Evolutionary conservation across 2,113 vertebrate species (phyloP).

Genomic region (Numida meleagris): DNA sequence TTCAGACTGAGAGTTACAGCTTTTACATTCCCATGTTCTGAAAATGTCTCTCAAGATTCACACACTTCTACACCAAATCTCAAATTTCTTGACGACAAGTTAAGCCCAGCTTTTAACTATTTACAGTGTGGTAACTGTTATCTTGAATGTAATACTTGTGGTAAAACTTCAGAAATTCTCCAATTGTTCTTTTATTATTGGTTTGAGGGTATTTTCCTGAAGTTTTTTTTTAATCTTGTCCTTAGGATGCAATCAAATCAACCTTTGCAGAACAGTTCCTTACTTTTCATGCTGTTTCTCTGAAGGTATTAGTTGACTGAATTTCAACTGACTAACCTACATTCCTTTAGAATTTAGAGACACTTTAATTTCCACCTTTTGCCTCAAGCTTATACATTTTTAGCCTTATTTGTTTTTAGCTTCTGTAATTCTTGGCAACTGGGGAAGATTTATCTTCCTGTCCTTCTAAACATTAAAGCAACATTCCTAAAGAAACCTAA

Average conservation of each 20-base stretch:
- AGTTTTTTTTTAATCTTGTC: background rate
- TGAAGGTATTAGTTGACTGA: conserved; percentile 35
- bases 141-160: background rate
- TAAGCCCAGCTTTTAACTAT: background rate
- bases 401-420: background rate
- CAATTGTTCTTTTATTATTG: background rate
- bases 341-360: conserved; percentile 23
- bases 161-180: background rate
- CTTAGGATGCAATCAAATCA: conserved; percentile 21
- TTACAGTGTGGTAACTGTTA: background rate
- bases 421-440: conserved; percentile 1
- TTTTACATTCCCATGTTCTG: background rate
- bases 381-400: conserved; percentile 12
- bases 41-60: background rate
- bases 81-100: background rate
- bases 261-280: background rate
- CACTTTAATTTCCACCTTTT: conserved; percentile 37
- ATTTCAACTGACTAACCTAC: background rate
- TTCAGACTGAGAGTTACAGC: background rate
- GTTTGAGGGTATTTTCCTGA: background rate
- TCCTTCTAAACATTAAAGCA: background rate
- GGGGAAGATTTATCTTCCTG: background rate
- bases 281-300: conserved; percentile 38
- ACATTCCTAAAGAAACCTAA: background rate
- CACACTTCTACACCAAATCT: background rate